phyloP scores from a whole-genome alignment of 2,797 vertebrate species.

The Falco cherrug region DNA sequence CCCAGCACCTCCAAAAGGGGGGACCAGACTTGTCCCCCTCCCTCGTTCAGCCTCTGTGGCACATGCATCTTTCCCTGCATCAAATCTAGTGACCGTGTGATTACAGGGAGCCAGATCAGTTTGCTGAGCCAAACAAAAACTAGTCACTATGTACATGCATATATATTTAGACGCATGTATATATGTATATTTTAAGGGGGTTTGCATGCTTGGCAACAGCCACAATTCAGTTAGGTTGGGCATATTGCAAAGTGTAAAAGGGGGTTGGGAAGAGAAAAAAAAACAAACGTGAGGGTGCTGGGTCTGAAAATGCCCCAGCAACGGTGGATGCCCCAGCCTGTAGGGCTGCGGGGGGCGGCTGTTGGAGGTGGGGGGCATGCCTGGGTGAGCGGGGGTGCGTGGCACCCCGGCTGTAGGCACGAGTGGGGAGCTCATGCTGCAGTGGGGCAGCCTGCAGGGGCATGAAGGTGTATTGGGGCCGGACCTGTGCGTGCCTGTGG shows the following conservation, averaged over 20 bases:
- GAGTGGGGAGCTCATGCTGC: fast-evolving
- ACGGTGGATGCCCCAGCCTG: fast-evolving
- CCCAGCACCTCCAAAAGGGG: neutral
- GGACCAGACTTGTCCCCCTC: neutral
- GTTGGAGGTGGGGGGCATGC: neutral
- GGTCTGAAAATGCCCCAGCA: neutral
- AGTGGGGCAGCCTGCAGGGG: neutral
- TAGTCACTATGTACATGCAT: fast-evolving
- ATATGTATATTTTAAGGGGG: neutral
- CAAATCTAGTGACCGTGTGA: neutral
- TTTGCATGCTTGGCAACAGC: neutral
- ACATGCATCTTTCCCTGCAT: fast-evolving
- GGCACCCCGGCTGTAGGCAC: neutral
- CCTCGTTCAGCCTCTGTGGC: neutral
- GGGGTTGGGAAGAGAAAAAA: neutral
- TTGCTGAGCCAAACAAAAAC: neutral
- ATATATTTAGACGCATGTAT: fast-evolving
- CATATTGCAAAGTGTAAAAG: neutral
- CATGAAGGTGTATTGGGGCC: fast-evolving
- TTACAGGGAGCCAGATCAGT: neutral
- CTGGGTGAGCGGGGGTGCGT: neutral
- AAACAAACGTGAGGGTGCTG: neutral
- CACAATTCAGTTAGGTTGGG: too few relatives aligned
- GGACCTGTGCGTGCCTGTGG: neutral
- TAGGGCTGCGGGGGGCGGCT: neutral